Evolutionary conservation across 1,140 invertebrate species (phyloP).

Genomic region (Sarcophaga bullata): DNA sequence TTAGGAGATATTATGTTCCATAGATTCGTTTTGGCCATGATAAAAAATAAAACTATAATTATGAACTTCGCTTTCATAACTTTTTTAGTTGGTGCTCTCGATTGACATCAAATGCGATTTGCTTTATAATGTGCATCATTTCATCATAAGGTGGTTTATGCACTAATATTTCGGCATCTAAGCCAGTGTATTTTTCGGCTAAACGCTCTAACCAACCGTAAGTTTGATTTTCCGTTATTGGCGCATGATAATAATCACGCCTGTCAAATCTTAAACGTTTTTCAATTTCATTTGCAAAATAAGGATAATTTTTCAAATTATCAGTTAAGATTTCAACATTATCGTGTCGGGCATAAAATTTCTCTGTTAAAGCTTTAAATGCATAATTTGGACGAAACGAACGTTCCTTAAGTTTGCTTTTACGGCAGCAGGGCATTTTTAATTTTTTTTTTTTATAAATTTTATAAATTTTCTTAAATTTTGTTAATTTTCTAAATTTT

Average conservation of each 20-base stretch:
- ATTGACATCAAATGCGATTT: slow-evolving; percentile 22
- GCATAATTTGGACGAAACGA: slow-evolving; percentile 40
- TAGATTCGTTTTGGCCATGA: too few relatives aligned
- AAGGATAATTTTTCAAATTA: neutral
- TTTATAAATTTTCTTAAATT: too few relatives aligned
- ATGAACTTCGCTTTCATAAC: neutral
- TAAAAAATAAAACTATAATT: too few relatives aligned
- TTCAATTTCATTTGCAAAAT: slow-evolving; percentile 39
- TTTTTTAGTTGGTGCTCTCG: slow-evolving; percentile 18
- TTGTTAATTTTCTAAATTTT: too few relatives aligned
- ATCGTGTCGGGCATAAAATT: slow-evolving; percentile 44
- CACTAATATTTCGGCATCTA: slow-evolving; percentile 21
- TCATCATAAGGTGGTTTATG: slow-evolving; percentile 10
- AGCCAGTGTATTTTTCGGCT: neutral
- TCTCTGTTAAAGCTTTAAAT: slow-evolving; percentile 42
- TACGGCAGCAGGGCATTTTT: slow-evolving; percentile 35
- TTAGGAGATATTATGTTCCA: too few relatives aligned
- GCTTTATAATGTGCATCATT: slow-evolving; percentile 18
- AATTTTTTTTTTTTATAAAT: neutral
- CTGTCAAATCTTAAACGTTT: slow-evolving; percentile 21
- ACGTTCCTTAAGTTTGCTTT: neutral
- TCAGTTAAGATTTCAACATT: neutral
- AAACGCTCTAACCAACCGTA: slow-evolving; percentile 42
- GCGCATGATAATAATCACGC: slow-evolving; percentile 14
- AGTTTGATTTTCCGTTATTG: slow-evolving; percentile 43